These are phyloP conservation scores for Ericerus pela DNA, from an alignment of 1,140 invertebrate species.

Conservation along the genomic window DNA sequence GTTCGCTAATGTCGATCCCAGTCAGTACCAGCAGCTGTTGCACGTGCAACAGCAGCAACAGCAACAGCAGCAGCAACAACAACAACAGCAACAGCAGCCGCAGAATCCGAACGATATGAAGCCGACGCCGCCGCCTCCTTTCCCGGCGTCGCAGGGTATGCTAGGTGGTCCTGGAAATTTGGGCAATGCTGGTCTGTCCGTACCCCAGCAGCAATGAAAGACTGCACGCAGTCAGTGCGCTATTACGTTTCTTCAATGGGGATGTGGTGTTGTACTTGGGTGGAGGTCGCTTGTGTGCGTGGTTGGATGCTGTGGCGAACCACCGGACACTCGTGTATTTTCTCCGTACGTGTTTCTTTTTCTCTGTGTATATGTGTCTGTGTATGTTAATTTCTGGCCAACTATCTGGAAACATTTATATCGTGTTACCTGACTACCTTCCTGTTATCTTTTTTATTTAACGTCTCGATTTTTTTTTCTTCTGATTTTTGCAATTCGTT, in stretches of 20 bases:
- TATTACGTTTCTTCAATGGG: too few species aligned
- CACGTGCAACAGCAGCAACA: conserved; percentile 30
- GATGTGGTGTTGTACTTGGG: too few species aligned
- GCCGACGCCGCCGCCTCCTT: background rate
- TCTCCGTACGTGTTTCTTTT: too few species aligned
- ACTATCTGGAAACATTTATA: too few species aligned
- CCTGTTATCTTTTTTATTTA: background rate
- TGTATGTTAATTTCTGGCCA: too few species aligned
- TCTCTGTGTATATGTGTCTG: background rate
- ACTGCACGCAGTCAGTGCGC: background rate
- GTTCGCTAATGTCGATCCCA: background rate
- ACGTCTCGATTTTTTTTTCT: background rate
- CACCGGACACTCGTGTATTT: too few species aligned
- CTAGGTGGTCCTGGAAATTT: background rate
- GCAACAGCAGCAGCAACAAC: conserved; percentile 32
- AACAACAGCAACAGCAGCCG: conserved; percentile 27
- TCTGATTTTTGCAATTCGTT: background rate
- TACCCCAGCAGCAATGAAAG: conserved; percentile 2
- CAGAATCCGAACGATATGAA: conserved; percentile 6
- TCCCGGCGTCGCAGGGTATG: background rate
- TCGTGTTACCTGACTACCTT: too few species aligned
- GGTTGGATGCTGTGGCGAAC: too few species aligned
- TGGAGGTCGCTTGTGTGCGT: too few species aligned
- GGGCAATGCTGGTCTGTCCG: background rate
- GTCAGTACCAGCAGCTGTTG: conserved; percentile 22